Conservation (phyloP, 2,888 invertebrate genomes). For the Marasmarcha lunaedactyla region DNA sequence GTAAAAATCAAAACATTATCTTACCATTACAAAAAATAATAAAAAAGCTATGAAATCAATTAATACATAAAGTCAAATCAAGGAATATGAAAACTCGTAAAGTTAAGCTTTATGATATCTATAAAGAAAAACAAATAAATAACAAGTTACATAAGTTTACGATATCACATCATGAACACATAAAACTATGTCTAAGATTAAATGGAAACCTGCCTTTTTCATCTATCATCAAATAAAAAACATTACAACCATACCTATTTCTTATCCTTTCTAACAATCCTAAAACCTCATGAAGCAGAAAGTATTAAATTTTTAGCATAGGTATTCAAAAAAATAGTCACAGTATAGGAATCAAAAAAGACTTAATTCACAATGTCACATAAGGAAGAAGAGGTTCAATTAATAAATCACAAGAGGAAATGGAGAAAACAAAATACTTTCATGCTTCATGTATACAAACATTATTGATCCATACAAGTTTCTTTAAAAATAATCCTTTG, state of each 20-base stretch:
- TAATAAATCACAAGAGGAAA: slow-evolving; percentile 10
- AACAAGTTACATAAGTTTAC: no score
- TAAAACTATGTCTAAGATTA: not conserved
- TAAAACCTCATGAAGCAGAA: slow-evolving; percentile 65
- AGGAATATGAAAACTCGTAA: slow-evolving; percentile 4
- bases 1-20: no score
- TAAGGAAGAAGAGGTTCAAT: slow-evolving; percentile 5
- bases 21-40: no score
- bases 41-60: no score
- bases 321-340: slow-evolving; percentile 26
- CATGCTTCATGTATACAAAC: slow-evolving; percentile 62
- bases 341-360: not conserved
- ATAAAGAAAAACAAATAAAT: no score
- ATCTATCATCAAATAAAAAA: slow-evolving; percentile 20
- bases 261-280: slow-evolving; percentile 55
- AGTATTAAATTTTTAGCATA: slow-evolving; percentile 53
- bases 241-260: slow-evolving; percentile 53
- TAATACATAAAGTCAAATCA: not conserved
- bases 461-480: slow-evolving; percentile 17
- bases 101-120: not conserved
- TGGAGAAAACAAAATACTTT: slow-evolving; percentile 42
- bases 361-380: no score
- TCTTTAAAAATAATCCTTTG: slow-evolving; percentile 36
- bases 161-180: slow-evolving; percentile 1
- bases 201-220: no score